Evolutionary conservation across 1,140 invertebrate species (phyloP), one percentile per base, ranked within the genome.

Genomic region (Fopius arisanus): DNA sequence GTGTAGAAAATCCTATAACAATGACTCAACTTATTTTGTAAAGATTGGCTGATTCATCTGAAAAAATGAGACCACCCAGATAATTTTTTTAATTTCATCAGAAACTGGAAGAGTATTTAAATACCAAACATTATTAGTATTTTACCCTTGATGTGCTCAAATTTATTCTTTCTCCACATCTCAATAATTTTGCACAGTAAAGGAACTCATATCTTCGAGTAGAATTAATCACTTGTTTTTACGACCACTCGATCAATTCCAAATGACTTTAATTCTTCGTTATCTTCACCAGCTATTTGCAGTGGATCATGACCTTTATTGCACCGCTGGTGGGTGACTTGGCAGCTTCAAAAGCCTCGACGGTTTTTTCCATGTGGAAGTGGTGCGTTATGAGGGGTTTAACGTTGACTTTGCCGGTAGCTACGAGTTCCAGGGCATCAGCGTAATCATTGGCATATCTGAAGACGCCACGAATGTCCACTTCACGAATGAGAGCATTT

Each of bases 261-360:
- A 54, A 26, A 7, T 26, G 21, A 12, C 14, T 3, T 4, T 7
- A 26, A 26, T n/a, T 6, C 14, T 16, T 37, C 33, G 33, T 51
- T 28, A 26, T 26, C 10, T 59, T 14, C 23, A 12, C 9, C 9
- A 10, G 2, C 73, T 78, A 81, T 28, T 92, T 90, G 12, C 94
- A 95, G 78, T 96, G 92, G 77, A 98, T 98, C 91, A 98, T 95
- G 77, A 99, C 93, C 89, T 99, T 99, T 77, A 99, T 94, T 10
- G 94, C 92, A 71, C 91, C 92, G 37, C 89, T 93, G 75, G 83
- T 77, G 41, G 93, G 92, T 54, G 90, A 90, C 76, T 91, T 92
- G 0, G 96, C 92, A 3, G 92, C 93, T 79, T 98, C 93, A 85
- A 98, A 98, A 0, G 97, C 97, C 84, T 97, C 88, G 0, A 93